Percentiles rank a stretch among this genome's conserved stretches.
Conservation (phyloP, 1,140 invertebrate genomes). For the Oscheius sp. region DNA sequence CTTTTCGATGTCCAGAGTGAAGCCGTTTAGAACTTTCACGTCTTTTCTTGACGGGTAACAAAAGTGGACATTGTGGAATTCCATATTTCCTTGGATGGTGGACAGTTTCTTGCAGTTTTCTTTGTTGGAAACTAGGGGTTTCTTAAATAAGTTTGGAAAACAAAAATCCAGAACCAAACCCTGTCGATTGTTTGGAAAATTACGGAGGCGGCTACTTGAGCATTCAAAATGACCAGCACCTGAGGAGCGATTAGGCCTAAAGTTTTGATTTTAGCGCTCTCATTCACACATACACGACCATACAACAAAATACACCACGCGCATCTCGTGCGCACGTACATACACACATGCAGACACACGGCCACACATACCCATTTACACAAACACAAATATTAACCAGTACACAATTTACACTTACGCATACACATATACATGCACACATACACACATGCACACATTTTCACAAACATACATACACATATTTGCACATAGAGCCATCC, state of each 20-base stretch:
- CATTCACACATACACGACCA: no score
- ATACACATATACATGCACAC: conserved; percentile 48
- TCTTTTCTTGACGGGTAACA: conserved; percentile 60
- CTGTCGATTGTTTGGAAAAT: conserved; percentile 47
- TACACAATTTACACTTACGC: conserved; percentile 31
- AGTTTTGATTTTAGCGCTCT: no score
- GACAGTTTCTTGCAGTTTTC: conserved; percentile 47
- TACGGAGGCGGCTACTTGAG: conserved; percentile 43
- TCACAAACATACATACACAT: no score
- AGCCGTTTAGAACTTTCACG: conserved; percentile 71
- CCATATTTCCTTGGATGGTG: conserved; percentile 56
- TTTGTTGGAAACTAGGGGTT: conserved; percentile 59
- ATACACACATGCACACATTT: no score
- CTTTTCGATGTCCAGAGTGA: conserved; percentile 78
- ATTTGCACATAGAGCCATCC: no score
- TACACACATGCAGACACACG: no score
- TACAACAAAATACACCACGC: no score
- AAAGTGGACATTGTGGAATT: conserved; percentile 62
- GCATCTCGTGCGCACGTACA: no score
- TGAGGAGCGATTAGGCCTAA: conserved; percentile 41
- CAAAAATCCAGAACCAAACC: conserved; percentile 31
- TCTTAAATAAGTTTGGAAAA: conserved; percentile 1
- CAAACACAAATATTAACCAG: conserved; percentile 29
- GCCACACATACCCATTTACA: no score
- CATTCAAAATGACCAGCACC: conserved; percentile 42